Evolutionary conservation across 2,888 invertebrate species (phyloP).

Genomic region (Melanchra persicariae): DNA sequence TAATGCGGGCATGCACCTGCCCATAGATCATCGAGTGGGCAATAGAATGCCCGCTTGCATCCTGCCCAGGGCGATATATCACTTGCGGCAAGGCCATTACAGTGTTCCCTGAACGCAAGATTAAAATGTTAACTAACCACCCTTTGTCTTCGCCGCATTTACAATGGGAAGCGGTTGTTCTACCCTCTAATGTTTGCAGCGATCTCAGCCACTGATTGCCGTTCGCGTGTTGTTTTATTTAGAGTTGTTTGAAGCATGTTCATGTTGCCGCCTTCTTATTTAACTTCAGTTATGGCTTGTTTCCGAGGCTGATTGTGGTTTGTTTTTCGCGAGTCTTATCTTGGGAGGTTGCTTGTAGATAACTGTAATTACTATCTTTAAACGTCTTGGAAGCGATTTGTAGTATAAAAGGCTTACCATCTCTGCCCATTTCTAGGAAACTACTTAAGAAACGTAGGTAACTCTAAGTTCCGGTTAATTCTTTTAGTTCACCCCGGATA

Average conservation of each 20-base stretch:
- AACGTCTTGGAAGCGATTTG: conserved; percentile 6
- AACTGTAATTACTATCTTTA: conserved; percentile 17
- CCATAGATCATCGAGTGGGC: conserved; percentile 76
- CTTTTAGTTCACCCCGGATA: not conserved
- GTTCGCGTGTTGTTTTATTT: conserved; percentile 73
- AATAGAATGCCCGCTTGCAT: conserved; percentile 78
- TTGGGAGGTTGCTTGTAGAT: conserved; percentile 35
- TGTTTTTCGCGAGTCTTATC: conserved; percentile 39
- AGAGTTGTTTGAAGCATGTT: conserved; percentile 59
- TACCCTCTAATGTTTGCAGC: conserved; percentile 74
- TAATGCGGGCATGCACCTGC: conserved; percentile 69
- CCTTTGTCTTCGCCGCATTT: conserved; percentile 79
- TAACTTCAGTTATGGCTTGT: conserved; percentile 49
- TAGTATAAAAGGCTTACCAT: conserved; percentile 1
- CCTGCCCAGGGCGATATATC: conserved; percentile 75
- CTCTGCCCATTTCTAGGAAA: not conserved
- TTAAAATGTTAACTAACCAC: conserved; percentile 85
- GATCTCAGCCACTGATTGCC: conserved; percentile 75
- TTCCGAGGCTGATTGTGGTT: conserved; percentile 28
- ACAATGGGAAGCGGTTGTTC: conserved; percentile 77
- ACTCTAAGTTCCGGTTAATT: not conserved
- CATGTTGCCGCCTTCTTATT: conserved; percentile 57
- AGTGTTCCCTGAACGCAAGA: conserved; percentile 76
- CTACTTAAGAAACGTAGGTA: conserved; percentile 9
- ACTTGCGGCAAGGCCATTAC: conserved; percentile 78